Base-by-base conservation (phyloP, 2,888 invertebrate genomes). In the Oxyteleia sp. region DNA sequence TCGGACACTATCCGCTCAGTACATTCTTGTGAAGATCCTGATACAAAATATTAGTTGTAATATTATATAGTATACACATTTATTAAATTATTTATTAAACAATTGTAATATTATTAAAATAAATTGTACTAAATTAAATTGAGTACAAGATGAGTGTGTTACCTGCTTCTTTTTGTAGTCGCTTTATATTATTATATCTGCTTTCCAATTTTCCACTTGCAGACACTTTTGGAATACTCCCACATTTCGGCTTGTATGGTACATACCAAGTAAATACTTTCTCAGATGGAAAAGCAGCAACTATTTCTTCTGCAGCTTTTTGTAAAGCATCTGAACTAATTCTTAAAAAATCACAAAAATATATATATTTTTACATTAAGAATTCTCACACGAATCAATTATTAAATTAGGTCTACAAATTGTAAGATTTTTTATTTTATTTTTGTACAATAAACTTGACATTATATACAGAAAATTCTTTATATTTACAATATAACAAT, bases 161-260 rank as follows among this genome's bases (percentile, higher is more conserved):
- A 26, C 16, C 41, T 43, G n/a, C 16, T 4, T 45, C n/a, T 45
- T 45, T 45, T 18, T 16, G 7, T 18, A 10, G 10, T 8, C 68
- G 18, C 8, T 55, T 68, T 8, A 55, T 7, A 51, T 68, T 68
- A 13, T 20, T 10, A n/a, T 69, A 69, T 32, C 57, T 16, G 5
- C n/a, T 2, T 35, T 20, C 47, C 8, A 69, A 16, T 69, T 69
- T 69, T 8, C 69, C 57, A 47, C 69, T 57, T n/a, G 69, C 69
- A 35, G 69, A 69, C n/a, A 57, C 57, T 57, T 57, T 69, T 2
- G 69, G 57, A 2, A 26, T 8, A 57, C 13, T 47, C 4, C 47
- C 57, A 57, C 16, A 35, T 57, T 38, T 69, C 4, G 69, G 57
- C n/a, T 57, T 69, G 16, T 69, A 69, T n/a, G 69, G 69, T 2